Evolutionary conservation across 2,113 vertebrate species (phyloP).

Genomic region (Cebus imitator): DNA sequence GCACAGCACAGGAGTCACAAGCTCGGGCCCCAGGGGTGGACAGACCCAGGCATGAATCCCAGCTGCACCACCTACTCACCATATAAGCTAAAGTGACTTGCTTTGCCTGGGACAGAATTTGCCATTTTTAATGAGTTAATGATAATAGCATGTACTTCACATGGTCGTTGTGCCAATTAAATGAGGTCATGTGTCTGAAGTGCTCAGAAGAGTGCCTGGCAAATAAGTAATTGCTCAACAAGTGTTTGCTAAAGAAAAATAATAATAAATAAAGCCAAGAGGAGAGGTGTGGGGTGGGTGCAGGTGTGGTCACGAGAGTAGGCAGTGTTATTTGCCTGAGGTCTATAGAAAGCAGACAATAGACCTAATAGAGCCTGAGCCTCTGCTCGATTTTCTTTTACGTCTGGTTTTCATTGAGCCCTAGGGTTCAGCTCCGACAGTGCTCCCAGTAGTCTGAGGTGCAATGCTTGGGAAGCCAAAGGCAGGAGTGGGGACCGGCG

Average conservation of each 20-base stretch:
- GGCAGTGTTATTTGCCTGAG: background rate
- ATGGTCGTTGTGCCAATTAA: background rate
- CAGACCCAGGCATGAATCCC: background rate
- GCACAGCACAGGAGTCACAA: accelerated
- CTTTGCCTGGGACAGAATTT: background rate
- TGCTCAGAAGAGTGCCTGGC: background rate
- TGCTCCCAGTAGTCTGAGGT: background rate
- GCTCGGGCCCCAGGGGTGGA: background rate
- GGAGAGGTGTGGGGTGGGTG: background rate
- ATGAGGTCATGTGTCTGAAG: background rate
- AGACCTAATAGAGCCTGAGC: background rate
- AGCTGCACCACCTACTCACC: background rate
- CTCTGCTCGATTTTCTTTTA: conserved; percentile 27
- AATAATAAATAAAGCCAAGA: background rate
- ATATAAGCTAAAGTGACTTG: background rate
- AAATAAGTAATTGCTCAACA: background rate
- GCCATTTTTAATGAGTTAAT: background rate
- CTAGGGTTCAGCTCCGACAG: background rate
- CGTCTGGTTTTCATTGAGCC: background rate
- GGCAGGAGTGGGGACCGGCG: background rate
- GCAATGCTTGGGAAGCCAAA: conserved; percentile 36
- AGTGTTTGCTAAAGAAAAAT: background rate
- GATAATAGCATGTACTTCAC: background rate
- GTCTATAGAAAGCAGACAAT: background rate
- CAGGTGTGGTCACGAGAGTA: background rate